A percentile compares a stretch with the other conserved stretches of the same genome.
Conservation (phyloP, 2,113 vertebrate genomes). For the Alligator mississippiensis region DNA sequence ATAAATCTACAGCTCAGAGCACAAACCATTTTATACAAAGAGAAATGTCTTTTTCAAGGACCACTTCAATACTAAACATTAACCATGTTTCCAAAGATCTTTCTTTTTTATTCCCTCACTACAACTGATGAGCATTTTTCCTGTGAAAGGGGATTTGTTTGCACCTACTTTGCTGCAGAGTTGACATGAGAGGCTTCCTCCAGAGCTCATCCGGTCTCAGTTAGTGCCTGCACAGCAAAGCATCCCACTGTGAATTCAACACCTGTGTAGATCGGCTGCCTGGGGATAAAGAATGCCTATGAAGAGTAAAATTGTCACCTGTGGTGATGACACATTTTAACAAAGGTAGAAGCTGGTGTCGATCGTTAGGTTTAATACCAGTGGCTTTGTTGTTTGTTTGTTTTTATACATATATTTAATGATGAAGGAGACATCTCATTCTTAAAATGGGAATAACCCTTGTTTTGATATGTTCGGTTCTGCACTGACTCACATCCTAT, state of each 20-base stretch:
- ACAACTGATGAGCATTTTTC: neutral
- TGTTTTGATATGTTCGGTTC: accelerated
- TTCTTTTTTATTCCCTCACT: neutral
- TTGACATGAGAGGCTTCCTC: neutral
- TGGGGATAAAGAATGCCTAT: neutral
- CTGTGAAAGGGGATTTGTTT: neutral
- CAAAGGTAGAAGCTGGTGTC: neutral
- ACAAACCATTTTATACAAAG: neutral
- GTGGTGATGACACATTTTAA: neutral
- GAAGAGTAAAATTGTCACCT: neutral
- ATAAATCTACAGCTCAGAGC: neutral
- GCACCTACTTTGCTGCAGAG: neutral
- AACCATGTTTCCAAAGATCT: neutral
- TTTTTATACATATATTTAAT: neutral
- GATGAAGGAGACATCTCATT: neutral
- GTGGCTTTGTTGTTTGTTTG: neutral
- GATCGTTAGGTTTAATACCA: neutral
- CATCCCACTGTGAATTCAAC: neutral
- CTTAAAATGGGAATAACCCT: neutral
- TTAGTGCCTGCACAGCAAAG: neutral
- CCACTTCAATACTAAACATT: neutral
- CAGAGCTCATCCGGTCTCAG: neutral
- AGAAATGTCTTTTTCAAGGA: neutral
- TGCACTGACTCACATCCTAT: neutral
- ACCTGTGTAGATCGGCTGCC: neutral